Conservation (phyloP, 2,888 invertebrate species). For the Trachelus troglodyta region DNA sequence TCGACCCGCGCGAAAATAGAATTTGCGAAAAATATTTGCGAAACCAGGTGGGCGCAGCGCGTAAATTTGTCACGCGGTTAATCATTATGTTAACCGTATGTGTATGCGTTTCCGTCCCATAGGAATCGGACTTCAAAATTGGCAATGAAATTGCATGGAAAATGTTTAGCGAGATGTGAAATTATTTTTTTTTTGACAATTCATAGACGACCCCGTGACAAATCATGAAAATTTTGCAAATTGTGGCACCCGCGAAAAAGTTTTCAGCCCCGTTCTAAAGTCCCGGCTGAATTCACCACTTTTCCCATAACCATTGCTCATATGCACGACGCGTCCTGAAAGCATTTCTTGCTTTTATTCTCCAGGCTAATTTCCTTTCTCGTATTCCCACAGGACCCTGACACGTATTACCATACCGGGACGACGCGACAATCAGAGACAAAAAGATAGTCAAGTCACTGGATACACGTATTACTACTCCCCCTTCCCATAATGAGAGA, state of each 20-base stretch:
- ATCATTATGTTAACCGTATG: constrained; percentile 18
- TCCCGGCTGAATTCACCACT: constrained; percentile 34
- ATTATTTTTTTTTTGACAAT: too few relatives aligned
- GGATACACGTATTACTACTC: too few relatives aligned
- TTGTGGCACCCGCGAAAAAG: neutral
- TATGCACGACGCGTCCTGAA: constrained; percentile 39
- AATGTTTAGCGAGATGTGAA: constrained; percentile 16
- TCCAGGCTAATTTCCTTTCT: constrained; percentile 26
- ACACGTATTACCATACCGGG: too few relatives aligned
- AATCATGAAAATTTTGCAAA: constrained; percentile 20
- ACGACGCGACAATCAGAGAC: too few relatives aligned
- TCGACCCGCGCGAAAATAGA: constrained; percentile 7
- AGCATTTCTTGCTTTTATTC: constrained; percentile 48
- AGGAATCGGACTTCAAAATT: constrained; percentile 15
- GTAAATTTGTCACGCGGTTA: constrained; percentile 36
- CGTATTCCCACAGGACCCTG: too few relatives aligned
- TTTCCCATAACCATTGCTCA: constrained; percentile 51
- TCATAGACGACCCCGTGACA: constrained; percentile 22
- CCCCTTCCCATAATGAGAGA: too few relatives aligned
- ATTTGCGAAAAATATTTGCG: constrained; percentile 35
- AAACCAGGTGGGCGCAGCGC: constrained; percentile 33
- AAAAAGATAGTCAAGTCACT: too few relatives aligned
- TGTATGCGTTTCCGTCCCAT: too few relatives aligned
- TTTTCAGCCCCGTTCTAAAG: constrained; percentile 14
- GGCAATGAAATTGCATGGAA: constrained; percentile 32